A percentile compares a stretch with the other conserved stretches of the same genome.
Evolutionary conservation across 2,797 vertebrate genomes (phyloP).

Genomic region (Octomys mimax): DNA sequence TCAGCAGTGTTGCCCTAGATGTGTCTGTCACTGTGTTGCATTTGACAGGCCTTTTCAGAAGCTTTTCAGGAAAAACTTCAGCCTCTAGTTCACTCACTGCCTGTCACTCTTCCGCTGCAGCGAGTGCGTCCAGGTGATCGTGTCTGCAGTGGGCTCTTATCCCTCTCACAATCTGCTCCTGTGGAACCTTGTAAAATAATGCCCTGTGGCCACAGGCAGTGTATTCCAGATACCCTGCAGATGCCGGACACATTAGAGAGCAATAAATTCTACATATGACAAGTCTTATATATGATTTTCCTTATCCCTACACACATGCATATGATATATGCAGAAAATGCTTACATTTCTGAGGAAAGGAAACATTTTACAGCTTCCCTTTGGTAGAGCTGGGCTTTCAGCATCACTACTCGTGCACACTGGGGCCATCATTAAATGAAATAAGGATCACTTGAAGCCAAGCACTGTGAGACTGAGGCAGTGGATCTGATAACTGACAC

Average conservation of each 20-base stretch:
- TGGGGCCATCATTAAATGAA: not conserved
- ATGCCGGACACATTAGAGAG: not conserved
- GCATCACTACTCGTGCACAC: not conserved
- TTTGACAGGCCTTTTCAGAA: not conserved
- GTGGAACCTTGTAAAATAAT: not conserved
- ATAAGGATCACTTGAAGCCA: not conserved
- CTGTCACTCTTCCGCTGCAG: not conserved
- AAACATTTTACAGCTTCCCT: not conserved
- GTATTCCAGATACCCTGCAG: too few species aligned
- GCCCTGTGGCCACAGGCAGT: not conserved
- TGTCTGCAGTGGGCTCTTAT: accelerated
- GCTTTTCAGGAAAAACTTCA: not conserved
- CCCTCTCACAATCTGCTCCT: too few species aligned
- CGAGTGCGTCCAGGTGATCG: not conserved
- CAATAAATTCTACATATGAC: not conserved
- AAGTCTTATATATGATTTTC: not conserved
- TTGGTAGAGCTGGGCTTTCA: not conserved
- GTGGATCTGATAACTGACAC: too few species aligned
- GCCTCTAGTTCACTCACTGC: not conserved
- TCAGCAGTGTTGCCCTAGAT: not conserved
- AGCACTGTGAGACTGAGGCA: not conserved
- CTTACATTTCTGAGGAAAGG: not conserved
- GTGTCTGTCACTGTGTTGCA: not conserved
- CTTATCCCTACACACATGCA: not conserved
- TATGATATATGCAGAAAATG: not conserved